Percentiles rank a stretch among this genome's conserved stretches.
Evolutionary conservation across 2,888 invertebrate genomes (phyloP).

Genomic region (Resseliella maxima): DNA sequence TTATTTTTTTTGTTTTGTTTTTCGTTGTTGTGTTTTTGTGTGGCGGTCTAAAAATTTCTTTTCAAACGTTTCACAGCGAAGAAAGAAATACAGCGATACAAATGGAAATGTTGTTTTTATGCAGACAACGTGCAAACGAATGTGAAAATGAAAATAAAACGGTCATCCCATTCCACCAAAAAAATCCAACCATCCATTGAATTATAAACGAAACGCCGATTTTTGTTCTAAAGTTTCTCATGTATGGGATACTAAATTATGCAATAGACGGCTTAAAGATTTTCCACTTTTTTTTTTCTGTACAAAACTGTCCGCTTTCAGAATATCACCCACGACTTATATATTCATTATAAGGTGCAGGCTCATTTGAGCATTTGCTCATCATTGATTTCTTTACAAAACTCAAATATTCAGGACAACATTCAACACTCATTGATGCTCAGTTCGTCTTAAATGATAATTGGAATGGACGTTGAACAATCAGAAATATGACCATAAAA

Average conservation of each 20-base stretch:
- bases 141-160: constrained; percentile 37
- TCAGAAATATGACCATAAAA: neutral
- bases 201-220: neutral
- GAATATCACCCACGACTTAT: neutral
- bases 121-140: neutral
- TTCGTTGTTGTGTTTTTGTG: neutral
- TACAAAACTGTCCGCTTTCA: neutral
- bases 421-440: too few relatives aligned
- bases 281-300: neutral
- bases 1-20: neutral
- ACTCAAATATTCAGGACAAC: too few relatives aligned
- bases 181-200: neutral
- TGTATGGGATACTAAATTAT: constrained; percentile 28
- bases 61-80: neutral
- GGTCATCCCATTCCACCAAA: neutral
- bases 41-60: neutral
- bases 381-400: too few relatives aligned
- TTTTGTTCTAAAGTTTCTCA: constrained; percentile 10
- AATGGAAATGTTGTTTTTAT: neutral
- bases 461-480: constrained; percentile 5
- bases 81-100: neutral
- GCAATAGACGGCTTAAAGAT: constrained; percentile 53
- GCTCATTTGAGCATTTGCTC: neutral
- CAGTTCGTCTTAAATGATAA: constrained; percentile 24
- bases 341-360: neutral